Evolutionary conservation across 2,888 invertebrate genomes (phyloP), one percentile per base, ranked within the genome.

Genomic region (Andrena marginata): DNA sequence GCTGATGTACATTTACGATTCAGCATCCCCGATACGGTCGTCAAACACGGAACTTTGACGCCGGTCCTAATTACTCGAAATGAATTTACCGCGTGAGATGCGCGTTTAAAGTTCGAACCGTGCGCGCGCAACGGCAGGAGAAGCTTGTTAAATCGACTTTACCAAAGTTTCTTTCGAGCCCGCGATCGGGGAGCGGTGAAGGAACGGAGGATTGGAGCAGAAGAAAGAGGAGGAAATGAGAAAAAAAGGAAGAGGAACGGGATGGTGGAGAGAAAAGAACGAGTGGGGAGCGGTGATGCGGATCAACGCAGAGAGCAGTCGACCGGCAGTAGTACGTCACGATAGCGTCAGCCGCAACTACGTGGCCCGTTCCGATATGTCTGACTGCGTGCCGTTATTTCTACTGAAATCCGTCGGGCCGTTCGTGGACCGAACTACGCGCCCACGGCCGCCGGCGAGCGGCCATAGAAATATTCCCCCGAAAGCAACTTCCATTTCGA

Each of bases 301-400:
- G 77, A 71, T 80, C 56, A 59, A 68, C 74, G 69, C 35, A 26
- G 49, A 73, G 60, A 33, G 77, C 76, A 77, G 59, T 77, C 69
- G 76, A 54, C 54, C 82, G 77, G 80, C 79, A 84, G 85, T 88
- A 84, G 90, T 86, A 87, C 86, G 86, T 89, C 87, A 85, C 87
- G 86, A 90, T 90, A 90, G 88, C 85, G 90, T 90, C 90, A 88
- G 78, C 80, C 87, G 80, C 85, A 82, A 84, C 87, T 80, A 85
- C 82, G 81, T 69, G 85, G 63, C 75, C 76, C 80, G 75, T 62
- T 70, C 79, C 81, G 89, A 89, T 87, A 85, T 83, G 85, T 89
- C 88, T 85, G 85, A 88, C 87, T 76, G 68, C 71, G 72, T 75
- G 77, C 80, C 85, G 89, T 89, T 89, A 89, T 89, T 89, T 87